Conservation (phyloP, 2,888 invertebrate genomes). For the Tiliacea citrago region DNA sequence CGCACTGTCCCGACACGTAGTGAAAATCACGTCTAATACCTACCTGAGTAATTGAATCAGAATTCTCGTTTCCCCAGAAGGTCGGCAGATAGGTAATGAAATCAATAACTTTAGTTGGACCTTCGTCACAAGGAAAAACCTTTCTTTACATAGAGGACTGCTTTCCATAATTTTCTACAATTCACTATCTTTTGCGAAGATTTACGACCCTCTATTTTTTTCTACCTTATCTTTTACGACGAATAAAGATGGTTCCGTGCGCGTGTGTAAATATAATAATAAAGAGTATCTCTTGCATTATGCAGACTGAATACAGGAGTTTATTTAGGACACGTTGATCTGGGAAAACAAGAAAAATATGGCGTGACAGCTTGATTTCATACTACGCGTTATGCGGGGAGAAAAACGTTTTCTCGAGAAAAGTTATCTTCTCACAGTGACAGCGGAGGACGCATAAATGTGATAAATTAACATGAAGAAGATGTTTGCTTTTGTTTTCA, state of each 20-base stretch:
- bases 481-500: constrained; percentile 6
- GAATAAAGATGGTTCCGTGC: constrained; percentile 57
- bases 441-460: constrained; percentile 10
- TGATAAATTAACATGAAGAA: constrained; percentile 24
- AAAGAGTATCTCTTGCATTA: constrained; percentile 56
- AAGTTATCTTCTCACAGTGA: constrained; percentile 9
- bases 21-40: constrained; percentile 49
- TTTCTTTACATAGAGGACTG: constrained; percentile 68
- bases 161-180: constrained; percentile 73
- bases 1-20: constrained; percentile 1
- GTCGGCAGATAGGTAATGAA: constrained; percentile 59
- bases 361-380: constrained; percentile 33
- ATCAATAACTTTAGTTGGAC: constrained; percentile 64
- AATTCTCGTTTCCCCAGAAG: constrained; percentile 54
- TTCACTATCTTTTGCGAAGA: constrained; percentile 72
- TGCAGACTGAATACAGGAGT: constrained; percentile 43
- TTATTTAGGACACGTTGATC: constrained; percentile 45
- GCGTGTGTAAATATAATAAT: constrained; percentile 38
- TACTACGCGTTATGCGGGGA: not conserved
- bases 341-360: constrained; percentile 34
- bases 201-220: constrained; percentile 71
- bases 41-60: constrained; percentile 46
- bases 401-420: not conserved
- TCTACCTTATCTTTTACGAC: constrained; percentile 67
- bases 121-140: constrained; percentile 51